Base-by-base conservation (phyloP, 2,888 invertebrate species). In the Electrophaes corylata region DNA sequence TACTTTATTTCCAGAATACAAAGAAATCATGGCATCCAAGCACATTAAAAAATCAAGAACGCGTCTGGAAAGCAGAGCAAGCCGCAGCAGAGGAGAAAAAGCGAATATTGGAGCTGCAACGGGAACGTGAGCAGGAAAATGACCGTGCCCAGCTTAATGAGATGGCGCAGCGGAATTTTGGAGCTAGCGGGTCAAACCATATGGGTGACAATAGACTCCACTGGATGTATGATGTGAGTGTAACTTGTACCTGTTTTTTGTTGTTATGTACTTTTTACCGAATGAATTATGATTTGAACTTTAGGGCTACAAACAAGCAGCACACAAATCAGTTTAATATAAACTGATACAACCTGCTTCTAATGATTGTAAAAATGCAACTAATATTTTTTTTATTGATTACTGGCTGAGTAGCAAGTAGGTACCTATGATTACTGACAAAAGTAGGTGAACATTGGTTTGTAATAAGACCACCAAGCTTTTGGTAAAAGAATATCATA, bases 161-260 rank as follows among this genome's bases (percentile, higher is more conserved):
- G 43, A 87, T 94, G 93, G 94, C 48, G 78, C 94, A 86, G 83
- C 93, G 93, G 88, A 62, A 92, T 88, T 14, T 82, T 86, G 71
- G 85, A 0, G 78, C 92, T 43, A 55, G 51, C 6, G 37, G 40
- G 6, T 84, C 53, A 2, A 26, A 48, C 16, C 55, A 47, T 18
- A 19, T 83, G 10, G 70, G 67, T 52, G 93, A 94, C 52, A 92
- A 93, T 56, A 95, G 96, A 64, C 83, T 97, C 49, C 95, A 96
- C 79, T 97, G 97, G 97, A 97, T 97, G 97, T 97, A 97, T 79
- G 96, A 97, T 92, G 94, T 93, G 83, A 55, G 83, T 43, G 19
- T 14, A 47, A 6, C 12, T 35, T 4, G 14, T 6, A 29, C 1
- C 5, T 10, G 8, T 8, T 8, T 29, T 29, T 29, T 29, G 29